Conservation (phyloP, 2,113 vertebrate species). For the Neotoma lepida region DNA sequence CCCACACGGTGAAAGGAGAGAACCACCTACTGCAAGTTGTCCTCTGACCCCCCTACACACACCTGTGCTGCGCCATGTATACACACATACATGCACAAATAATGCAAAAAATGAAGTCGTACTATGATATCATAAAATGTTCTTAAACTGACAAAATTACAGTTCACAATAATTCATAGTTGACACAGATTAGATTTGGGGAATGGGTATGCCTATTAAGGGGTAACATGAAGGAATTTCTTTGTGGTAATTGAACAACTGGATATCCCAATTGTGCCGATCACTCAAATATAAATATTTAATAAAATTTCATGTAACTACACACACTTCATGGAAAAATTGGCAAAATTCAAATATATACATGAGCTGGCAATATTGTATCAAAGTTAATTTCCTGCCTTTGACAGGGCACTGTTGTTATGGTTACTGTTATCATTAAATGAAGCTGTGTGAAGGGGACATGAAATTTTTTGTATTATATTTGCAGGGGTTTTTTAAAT, state of each 20-base stretch:
- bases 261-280: neutral
- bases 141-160: constrained; percentile 45
- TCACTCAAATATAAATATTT: neutral
- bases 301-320: constrained; percentile 22
- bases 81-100: neutral
- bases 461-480: constrained; percentile 33
- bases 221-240: neutral
- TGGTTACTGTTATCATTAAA: constrained; percentile 18
- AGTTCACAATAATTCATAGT: constrained; percentile 27
- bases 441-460: neutral
- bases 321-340: constrained; percentile 26
- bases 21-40: neutral
- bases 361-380: constrained; percentile 23
- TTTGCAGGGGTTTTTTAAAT: constrained; percentile 50
- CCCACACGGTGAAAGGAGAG: neutral
- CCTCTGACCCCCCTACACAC: too few relatives aligned
- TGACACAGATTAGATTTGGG: neutral
- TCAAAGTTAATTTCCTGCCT: constrained; percentile 25
- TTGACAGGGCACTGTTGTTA: neutral
- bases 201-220: neutral
- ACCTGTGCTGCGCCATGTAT: neutral
- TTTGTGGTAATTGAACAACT: constrained; percentile 9
- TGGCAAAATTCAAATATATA: constrained; percentile 21
- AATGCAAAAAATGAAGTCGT: neutral
- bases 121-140: neutral